Evolutionary conservation across 2,113 vertebrate genomes (phyloP), one percentile per base, ranked within the genome.

Genomic region (Raja brachyura): DNA sequence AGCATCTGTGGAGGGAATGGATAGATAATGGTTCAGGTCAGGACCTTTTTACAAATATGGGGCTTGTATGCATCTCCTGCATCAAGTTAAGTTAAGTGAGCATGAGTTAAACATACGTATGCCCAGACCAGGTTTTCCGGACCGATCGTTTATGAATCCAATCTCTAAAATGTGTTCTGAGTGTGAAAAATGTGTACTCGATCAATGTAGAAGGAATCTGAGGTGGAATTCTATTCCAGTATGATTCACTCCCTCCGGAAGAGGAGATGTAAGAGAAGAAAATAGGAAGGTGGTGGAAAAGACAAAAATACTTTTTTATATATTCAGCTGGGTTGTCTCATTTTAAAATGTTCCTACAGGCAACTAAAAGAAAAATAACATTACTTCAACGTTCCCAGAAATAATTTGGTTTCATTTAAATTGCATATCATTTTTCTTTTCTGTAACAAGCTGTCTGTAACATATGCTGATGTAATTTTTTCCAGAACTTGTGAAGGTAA

Each of bases 341-440:
- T 92, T 92, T 92, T 48, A 92, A 92, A 92, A 92, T 92, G 68
- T 92, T 92, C 90, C 90, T 20, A 92, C 33, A 73, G 39, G 90
- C 90, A 74, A 73, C 90, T 73, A 54, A 3, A 92, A 54, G 68
- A 70, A 92, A 54, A 73, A 92, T 92, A 92, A 92, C 88, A 92
- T 92, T 92, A 92, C 88, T 92, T 92, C 63, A 92, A 61, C 33
- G 28, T 92, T 92, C 63, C 88, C 88, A 73, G 33, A 92, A 90
- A 92, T 92, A 70, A 92, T 68, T 92, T 31, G 11, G 66, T 70
- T 92, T 92, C 31, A 92, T 73, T 73, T 68, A 92, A 39, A 73
- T 92, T 73, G 66, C 88, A 92, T 92, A 68, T 92, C 88, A 92
- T 92, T 92, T 92, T 92, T 92, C 88, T 92, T 73, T 92, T 92